phyloP scores from a whole-genome alignment of 1,140 invertebrate species.

The Apis dorsata region DNA sequence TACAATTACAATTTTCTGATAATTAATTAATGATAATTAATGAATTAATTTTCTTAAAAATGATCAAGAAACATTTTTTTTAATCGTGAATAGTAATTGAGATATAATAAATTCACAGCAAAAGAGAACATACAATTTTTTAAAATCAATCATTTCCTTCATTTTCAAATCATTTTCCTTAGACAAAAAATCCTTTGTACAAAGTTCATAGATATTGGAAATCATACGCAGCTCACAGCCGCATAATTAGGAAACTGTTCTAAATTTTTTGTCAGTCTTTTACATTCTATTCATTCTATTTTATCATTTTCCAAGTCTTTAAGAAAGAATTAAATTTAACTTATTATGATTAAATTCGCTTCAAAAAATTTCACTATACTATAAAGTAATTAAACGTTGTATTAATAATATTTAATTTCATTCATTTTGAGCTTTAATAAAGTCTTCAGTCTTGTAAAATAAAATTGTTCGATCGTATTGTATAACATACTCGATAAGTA shows the following conservation, averaged over 20 bases:
- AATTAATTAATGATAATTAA: too few relatives aligned
- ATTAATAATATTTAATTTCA: background rate
- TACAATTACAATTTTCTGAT: too few relatives aligned
- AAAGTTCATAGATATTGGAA: background rate
- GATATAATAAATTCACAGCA: background rate
- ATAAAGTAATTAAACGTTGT: too few relatives aligned
- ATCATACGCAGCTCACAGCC: background rate
- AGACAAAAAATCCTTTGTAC: background rate
- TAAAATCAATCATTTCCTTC: too few relatives aligned
- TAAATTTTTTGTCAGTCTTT: background rate
- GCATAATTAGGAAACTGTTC: conserved; percentile 1
- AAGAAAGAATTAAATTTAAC: background rate
- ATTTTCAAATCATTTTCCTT: background rate
- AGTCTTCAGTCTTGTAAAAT: background rate
- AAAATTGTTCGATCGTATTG: background rate
- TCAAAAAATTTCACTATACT: background rate
- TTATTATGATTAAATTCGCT: background rate
- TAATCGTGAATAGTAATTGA: background rate
- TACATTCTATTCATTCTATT: too few relatives aligned
- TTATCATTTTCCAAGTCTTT: background rate
- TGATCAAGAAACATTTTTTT: too few relatives aligned
- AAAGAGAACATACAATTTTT: background rate
- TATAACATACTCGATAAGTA: background rate
- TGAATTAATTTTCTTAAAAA: too few relatives aligned
- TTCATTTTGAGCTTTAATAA: background rate